A percentile compares a stretch with the other conserved stretches of the same genome.
Evolutionary conservation across 1,140 invertebrate genomes (phyloP).

Genomic region (Drosophila nigromelanica): DNA sequence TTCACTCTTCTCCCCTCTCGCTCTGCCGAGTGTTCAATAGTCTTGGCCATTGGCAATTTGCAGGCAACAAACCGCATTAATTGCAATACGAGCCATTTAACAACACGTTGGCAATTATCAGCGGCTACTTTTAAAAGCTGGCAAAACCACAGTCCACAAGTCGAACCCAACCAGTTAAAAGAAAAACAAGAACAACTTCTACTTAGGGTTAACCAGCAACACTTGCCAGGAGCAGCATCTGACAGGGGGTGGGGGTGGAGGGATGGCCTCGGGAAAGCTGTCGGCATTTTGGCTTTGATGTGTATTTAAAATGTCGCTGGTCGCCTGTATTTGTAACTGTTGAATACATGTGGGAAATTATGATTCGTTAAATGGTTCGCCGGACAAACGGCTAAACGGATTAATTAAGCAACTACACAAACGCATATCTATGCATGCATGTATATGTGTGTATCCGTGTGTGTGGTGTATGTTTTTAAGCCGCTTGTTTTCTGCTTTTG

Average conservation of each 20-base stretch:
- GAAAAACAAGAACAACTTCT: slow-evolving; percentile 20
- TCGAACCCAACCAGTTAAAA: slow-evolving; percentile 7
- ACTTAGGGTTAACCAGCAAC: slow-evolving; percentile 80
- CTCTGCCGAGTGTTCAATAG: slow-evolving; percentile 7
- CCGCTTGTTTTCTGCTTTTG: slow-evolving; percentile 45
- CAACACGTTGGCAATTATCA: slow-evolving; percentile 71
- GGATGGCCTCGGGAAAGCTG: not conserved
- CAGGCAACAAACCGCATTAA: slow-evolving; percentile 65
- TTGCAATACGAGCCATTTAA: slow-evolving; percentile 76
- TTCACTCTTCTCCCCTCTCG: not conserved
- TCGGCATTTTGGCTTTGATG: slow-evolving; percentile 60
- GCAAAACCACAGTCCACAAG: slow-evolving; percentile 20
- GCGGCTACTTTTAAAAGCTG: slow-evolving; percentile 49
- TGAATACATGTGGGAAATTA: slow-evolving; percentile 75
- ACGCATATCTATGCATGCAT: not conserved
- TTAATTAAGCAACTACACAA: slow-evolving; percentile 44
- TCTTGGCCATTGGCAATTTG: slow-evolving; percentile 21
- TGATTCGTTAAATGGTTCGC: slow-evolving; percentile 55
- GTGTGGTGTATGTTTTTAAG: slow-evolving; percentile 42
- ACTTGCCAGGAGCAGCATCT: slow-evolving; percentile 50
- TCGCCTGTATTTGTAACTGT: slow-evolving; percentile 2
- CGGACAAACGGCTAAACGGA: slow-evolving; percentile 67
- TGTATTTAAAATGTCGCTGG: slow-evolving; percentile 65
- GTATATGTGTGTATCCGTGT: slow-evolving; percentile 4
- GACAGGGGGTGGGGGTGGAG: not conserved